Evolutionary conservation across 2,888 invertebrate species (phyloP).

Genomic region (Tetragonula carbonaria): DNA sequence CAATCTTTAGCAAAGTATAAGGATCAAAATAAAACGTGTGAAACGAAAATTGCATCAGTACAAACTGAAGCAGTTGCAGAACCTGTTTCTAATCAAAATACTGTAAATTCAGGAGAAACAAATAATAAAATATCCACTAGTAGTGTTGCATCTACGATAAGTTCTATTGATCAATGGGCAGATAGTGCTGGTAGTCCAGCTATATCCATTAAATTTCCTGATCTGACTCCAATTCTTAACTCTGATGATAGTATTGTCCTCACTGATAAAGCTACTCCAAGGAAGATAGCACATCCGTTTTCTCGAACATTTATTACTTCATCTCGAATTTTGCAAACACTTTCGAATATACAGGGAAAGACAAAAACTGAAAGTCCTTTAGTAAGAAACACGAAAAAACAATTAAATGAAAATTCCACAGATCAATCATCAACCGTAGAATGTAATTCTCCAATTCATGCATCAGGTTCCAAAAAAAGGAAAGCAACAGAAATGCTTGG

Average conservation of each 20-base stretch:
- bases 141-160: conserved; percentile 72
- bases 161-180: conserved; percentile 79
- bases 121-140: conserved; percentile 65
- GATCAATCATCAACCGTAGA: conserved; percentile 43
- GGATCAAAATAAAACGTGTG: conserved; percentile 53
- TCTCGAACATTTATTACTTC: conserved; percentile 80
- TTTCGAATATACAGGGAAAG: conserved; percentile 77
- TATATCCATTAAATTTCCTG: conserved; percentile 77
- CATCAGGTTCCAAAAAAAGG: conserved; percentile 75
- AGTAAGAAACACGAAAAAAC: conserved; percentile 41
- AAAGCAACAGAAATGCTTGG: conserved; percentile 77
- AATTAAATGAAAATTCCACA: conserved; percentile 44
- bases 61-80: conserved; percentile 74
- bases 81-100: conserved; percentile 32
- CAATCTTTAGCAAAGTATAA: conserved; percentile 64
- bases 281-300: conserved; percentile 64
- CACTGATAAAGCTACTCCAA: conserved; percentile 56
- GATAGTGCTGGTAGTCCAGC: conserved; percentile 75
- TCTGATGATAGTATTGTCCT: conserved; percentile 74
- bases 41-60: conserved; percentile 69
- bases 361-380: conserved; percentile 63
- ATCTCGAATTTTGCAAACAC: conserved; percentile 79
- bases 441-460: conserved; percentile 34
- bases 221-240: conserved; percentile 70
- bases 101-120: conserved; percentile 25